Percentiles rank a stretch among this genome's conserved stretches.
Evolutionary conservation across 2,888 invertebrate species (phyloP).

Genomic region (Philonicus albiceps): DNA sequence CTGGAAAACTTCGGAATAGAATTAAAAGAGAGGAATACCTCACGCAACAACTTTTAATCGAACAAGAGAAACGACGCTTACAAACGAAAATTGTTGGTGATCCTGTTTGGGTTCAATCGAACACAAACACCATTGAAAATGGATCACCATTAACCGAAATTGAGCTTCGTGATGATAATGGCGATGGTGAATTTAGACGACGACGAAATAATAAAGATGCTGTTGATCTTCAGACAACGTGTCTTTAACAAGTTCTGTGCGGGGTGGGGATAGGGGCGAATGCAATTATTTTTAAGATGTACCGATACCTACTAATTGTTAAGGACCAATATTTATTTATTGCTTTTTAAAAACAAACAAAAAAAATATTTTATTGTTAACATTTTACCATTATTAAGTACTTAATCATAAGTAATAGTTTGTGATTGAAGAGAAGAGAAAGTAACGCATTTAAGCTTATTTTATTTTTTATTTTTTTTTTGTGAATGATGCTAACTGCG

Average conservation of each 20-base stretch:
- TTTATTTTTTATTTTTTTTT: no score
- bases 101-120: background rate
- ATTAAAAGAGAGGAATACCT: constrained; percentile 77
- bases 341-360: background rate
- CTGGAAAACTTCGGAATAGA: constrained; percentile 73
- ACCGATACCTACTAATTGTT: background rate
- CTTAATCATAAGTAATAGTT: background rate
- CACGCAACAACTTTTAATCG: constrained; percentile 77
- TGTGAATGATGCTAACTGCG: background rate
- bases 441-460: background rate
- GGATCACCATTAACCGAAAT: background rate
- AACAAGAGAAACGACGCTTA: constrained; percentile 67
- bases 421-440: background rate
- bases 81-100: constrained; percentile 40
- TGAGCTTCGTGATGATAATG: background rate
- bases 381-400: constrained; percentile 5
- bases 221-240: background rate
- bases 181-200: constrained; percentile 1
- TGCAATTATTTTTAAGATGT: background rate
- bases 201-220: background rate
- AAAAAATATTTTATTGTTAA: background rate
- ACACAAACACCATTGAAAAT: background rate
- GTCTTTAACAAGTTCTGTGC: background rate
- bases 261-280: no score
- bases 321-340: constrained; percentile 28